These are phyloP conservation scores for Sula dactylatra DNA, from an alignment of 2,113 vertebrate species.

Conservation along the genomic window DNA sequence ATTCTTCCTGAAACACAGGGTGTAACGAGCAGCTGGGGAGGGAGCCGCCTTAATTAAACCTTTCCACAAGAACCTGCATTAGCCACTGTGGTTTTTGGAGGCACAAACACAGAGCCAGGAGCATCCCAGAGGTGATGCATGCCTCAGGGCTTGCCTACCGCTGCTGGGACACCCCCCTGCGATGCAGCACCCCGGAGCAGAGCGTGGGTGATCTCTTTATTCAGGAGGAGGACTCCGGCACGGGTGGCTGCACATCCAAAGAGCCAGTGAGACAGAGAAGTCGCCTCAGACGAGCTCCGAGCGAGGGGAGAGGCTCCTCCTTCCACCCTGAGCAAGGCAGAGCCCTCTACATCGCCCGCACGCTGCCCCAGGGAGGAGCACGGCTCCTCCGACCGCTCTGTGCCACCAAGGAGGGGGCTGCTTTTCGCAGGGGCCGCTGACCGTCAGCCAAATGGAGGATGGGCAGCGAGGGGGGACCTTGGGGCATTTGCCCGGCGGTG, in stretches of 20 bases:
- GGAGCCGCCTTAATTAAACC: background rate
- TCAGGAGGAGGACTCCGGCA: background rate
- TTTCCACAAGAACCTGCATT: fast-evolving
- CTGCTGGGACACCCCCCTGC: too few relatives aligned
- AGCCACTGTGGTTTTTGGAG: background rate
- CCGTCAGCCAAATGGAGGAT: background rate
- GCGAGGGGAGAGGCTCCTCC: background rate
- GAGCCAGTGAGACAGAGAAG: background rate
- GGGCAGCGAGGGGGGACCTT: background rate
- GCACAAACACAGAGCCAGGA: fast-evolving
- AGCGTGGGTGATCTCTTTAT: slow-evolving; percentile 43
- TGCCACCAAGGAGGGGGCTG: background rate
- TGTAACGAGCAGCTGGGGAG: slow-evolving; percentile 49
- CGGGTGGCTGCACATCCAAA: background rate
- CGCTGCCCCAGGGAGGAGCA: background rate
- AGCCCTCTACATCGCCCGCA: background rate
- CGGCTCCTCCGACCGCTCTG: background rate
- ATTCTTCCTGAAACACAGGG: slow-evolving; percentile 78
- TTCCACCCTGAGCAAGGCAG: background rate
- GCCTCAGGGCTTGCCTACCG: fast-evolving
- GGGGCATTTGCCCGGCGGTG: background rate
- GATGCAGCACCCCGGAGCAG: background rate
- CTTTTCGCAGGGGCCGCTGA: background rate
- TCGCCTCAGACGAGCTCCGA: background rate
- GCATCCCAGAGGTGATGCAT: fast-evolving